Percentiles rank a stretch among this genome's conserved stretches.
phyloP scores from a whole-genome alignment of 2,797 vertebrate species.

The Hoplostethus atlanticus region DNA sequence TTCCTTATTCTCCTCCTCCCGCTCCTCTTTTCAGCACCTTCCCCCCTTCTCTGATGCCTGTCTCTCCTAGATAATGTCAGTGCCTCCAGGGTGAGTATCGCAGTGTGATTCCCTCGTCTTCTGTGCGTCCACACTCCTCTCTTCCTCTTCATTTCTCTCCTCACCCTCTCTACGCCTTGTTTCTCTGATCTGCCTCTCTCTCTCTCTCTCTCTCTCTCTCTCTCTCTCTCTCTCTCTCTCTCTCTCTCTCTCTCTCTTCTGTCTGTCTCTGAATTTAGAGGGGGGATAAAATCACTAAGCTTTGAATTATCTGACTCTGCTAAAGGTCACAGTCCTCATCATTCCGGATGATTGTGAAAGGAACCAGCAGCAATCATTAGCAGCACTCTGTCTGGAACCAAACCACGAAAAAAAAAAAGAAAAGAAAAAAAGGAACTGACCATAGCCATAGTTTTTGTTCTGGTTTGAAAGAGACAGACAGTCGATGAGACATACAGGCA shows the following conservation, averaged over 20 bases:
- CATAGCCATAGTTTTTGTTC: slow-evolving; percentile 53
- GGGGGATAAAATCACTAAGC: slow-evolving; percentile 72
- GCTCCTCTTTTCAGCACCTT: slow-evolving; percentile 52
- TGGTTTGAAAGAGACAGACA: slow-evolving; percentile 38
- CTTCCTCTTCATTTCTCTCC: slow-evolving; percentile 56
- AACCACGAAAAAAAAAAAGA: slow-evolving; percentile 19
- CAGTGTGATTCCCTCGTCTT: slow-evolving; percentile 71
- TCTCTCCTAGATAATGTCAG: slow-evolving; percentile 78
- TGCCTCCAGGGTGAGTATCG: slow-evolving; percentile 69
- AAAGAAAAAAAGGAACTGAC: slow-evolving; percentile 22
- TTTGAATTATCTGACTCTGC: slow-evolving; percentile 75
- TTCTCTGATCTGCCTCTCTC: slow-evolving; percentile 46
- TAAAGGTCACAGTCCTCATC: slow-evolving; percentile 83
- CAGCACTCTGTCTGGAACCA: slow-evolving; percentile 63
- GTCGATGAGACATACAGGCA: slow-evolving; percentile 1
- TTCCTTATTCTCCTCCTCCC: slow-evolving; percentile 27
- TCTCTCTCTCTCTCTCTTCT: background rate
- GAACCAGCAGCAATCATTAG: slow-evolving; percentile 75
- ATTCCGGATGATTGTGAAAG: slow-evolving; percentile 63
- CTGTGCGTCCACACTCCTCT: slow-evolving; percentile 36
- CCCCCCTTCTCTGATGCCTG: slow-evolving; percentile 60
- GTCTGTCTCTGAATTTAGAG: slow-evolving; percentile 57
- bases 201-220: background rate
- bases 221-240: slow-evolving; percentile 29
- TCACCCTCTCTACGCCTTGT: slow-evolving; percentile 54